Evolutionary conservation across 2,113 vertebrate species (phyloP), one percentile per base, ranked within the genome.

Genomic region (Neolamprologus ventralis): DNA sequence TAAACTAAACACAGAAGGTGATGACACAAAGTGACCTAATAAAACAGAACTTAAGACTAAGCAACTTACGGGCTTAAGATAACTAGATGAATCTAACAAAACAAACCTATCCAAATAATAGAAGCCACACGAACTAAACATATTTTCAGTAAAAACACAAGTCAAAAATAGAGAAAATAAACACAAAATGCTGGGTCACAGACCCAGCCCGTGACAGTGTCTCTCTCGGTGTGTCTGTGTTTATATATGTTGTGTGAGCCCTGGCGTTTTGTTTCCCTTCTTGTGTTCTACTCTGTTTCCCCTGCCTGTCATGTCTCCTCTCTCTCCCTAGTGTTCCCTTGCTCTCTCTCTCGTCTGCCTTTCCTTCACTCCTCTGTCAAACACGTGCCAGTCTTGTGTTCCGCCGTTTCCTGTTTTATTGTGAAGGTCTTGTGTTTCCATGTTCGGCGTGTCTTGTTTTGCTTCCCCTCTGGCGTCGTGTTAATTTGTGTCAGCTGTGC

Each of bases 401-500:
- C 55, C 14, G 5, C 13, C 13, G 1, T 31, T 58, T 58, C 55
- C 26, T 31, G 26, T 58, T 58, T 58, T 31, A 58, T 6, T 31
- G 55, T 16, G 55, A 58, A 58, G 7, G 26, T 58, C 55, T 58
- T 3, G 14, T 2, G 14, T 58, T 58, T 28, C 55, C 7, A 58
- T 57, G 23, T 57, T 28, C 1, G 2, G 2, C 2, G 3, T 57
- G 23, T 57, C 55, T 16, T 57, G 23, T 5, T 57, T 57, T 57
- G 23, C 23, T 28, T 57, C 55, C 55, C 13, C 3, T 28, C 55
- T 28, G 55, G 23, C 23, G 0, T 57, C 0, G 0, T 57, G 55
- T 57, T 8, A 57, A 57, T 57, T 57, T 57, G 55, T 57, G 55
- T 28, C 23, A 26, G 54, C 7, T 57, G 54, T 57, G 54, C 7